A percentile compares a stretch with the other conserved stretches of the same genome.
Evolutionary conservation across 2,888 invertebrate genomes (phyloP).

Genomic region (Caprella mutica): DNA sequence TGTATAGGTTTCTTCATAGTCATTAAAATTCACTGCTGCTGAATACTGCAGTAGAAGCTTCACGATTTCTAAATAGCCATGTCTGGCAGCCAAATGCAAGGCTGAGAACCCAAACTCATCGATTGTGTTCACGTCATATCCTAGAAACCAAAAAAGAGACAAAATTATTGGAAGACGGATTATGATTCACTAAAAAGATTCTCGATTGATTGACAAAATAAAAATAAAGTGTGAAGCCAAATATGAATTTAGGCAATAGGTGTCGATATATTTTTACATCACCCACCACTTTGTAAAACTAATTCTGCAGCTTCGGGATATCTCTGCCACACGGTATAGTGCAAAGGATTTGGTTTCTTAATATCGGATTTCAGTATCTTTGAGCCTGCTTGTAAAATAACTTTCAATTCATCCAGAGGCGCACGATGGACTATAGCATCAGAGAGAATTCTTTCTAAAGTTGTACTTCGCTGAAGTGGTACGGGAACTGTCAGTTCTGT

Average conservation of each 20-base stretch:
- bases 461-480: conserved; percentile 18
- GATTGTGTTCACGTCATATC: conserved; percentile 66
- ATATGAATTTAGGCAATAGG: neutral
- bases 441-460: conserved; percentile 67
- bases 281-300: conserved; percentile 23
- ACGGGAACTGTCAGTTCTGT: neutral
- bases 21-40: conserved; percentile 64
- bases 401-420: conserved; percentile 72
- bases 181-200: neutral
- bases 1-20: conserved; percentile 12
- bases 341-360: conserved; percentile 74
- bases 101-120: conserved; percentile 88
- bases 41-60: conserved; percentile 60
- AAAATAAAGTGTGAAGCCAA: neutral
- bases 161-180: neutral
- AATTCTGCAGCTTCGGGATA: conserved; percentile 58
- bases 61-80: conserved; percentile 52
- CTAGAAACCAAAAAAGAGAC: too few relatives aligned
- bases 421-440: conserved; percentile 82
- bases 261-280: too few relatives aligned
- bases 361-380: conserved; percentile 58
- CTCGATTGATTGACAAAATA: neutral
- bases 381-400: conserved; percentile 73
- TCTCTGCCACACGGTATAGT: conserved; percentile 84
- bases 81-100: conserved; percentile 78